Base-by-base conservation (phyloP, 2,888 invertebrate species). In the Quadroppia sp. region DNA sequence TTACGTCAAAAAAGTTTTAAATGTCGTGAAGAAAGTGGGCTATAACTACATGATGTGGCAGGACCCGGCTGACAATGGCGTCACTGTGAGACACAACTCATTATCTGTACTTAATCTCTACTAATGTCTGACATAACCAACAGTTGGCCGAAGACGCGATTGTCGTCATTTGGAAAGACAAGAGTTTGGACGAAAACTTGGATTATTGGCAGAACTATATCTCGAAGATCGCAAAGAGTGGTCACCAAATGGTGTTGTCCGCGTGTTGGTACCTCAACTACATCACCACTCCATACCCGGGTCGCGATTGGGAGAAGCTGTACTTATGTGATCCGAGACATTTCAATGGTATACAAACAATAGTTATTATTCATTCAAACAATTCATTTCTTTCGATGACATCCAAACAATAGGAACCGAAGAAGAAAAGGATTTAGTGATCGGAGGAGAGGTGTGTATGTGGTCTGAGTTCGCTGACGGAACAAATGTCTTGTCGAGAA, bases 381-480 rank as follows among this genome's bases (percentile, higher is more conserved):
- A n/a, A 61, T 20, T 61, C 20, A 61, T 32, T 32, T 67, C 36
- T 6, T 56, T 30, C 9, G 28, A 40, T 59, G n/a, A n/a, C n/a
- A 15, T 40, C 1, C 25, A 15, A 50, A 23, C 59, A 2, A 23
- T 45, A 76, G 77, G 77, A 23, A 76, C 76, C 11, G 76, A 77
- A 23, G 75, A 74, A 25, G 77, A 79, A 71, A 78, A 78, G 73
- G 71, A 77, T 6, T 79, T 79, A 42, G 82, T 88, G 28, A 82
- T 85, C 83, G 92, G 95, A 0, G 95, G 95, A 0, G 94, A 94
- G 82, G 91, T 92, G 0, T 92, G 93, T 79, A 90, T 96, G 89
- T 95, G 94, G 94, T 87, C 88, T 2, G 94, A 95, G 82, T 88
- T 87, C 78, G 91, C 92, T 0, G 91, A 94, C 80, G 84, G 83